Conservation (phyloP, 1,140 invertebrate genomes). For the Drosophila cardini region DNA sequence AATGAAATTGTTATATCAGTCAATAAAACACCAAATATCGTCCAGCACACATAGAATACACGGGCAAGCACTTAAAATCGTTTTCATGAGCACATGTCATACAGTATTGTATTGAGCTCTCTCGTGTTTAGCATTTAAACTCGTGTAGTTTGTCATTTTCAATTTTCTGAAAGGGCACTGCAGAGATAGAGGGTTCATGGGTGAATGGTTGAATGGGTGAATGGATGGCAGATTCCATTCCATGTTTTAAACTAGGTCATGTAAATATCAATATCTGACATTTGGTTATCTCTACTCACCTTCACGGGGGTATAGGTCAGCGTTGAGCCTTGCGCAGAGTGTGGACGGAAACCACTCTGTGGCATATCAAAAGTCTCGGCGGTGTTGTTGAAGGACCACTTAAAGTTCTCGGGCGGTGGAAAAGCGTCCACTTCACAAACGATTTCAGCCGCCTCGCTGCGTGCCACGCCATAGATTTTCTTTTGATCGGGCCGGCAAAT, state of each 20-base stretch:
- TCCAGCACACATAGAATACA: slow-evolving; percentile 22
- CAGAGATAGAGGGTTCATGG: background rate
- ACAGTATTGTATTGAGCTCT: slow-evolving; percentile 13
- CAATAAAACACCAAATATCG: slow-evolving; percentile 38
- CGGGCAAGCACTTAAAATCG: slow-evolving; percentile 42
- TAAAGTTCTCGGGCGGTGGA: slow-evolving; percentile 92
- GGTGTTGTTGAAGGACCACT: slow-evolving; percentile 96
- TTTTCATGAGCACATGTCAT: slow-evolving; percentile 6
- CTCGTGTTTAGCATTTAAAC: slow-evolving; percentile 40
- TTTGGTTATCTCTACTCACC: slow-evolving; percentile 60
- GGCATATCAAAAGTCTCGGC: slow-evolving; percentile 91
- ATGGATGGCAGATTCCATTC: background rate
- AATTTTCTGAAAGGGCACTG: slow-evolving; percentile 20
- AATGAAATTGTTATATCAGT: slow-evolving; percentile 62
- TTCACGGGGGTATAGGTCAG: slow-evolving; percentile 92
- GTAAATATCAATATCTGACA: slow-evolving; percentile 36
- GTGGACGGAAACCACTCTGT: slow-evolving; percentile 85
- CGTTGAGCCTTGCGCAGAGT: slow-evolving; percentile 88
- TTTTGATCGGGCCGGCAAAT: slow-evolving; percentile 92
- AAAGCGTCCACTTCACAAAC: slow-evolving; percentile 94
- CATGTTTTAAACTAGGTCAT: slow-evolving; percentile 21
- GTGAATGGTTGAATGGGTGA: background rate
- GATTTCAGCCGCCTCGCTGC: slow-evolving; percentile 92
- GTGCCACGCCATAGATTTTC: slow-evolving; percentile 92
- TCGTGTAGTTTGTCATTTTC: slow-evolving; percentile 40